Percentiles rank a stretch among this genome's conserved stretches.
phyloP scores from a whole-genome alignment of 1,140 invertebrate genomes.

The Subanguina moxae region DNA sequence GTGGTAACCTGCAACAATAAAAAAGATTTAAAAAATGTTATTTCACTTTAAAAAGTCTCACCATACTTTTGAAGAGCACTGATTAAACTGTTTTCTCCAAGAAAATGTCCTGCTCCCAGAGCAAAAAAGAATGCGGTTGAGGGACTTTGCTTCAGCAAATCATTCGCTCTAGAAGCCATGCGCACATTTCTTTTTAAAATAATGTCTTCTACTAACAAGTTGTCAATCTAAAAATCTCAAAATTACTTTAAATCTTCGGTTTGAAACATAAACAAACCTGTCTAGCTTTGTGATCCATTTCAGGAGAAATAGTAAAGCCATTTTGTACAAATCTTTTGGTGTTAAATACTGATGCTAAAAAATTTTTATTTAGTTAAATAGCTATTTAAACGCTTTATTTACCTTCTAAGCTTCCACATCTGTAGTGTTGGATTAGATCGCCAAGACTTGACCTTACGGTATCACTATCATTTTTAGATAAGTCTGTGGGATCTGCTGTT shows the following conservation, averaged over 20 bases:
- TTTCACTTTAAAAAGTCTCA: background rate
- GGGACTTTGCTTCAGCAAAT: background rate
- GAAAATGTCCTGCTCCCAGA: conserved; percentile 13
- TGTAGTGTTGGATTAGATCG: conserved; percentile 28
- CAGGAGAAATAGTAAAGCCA: conserved; percentile 24
- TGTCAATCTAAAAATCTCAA: conserved; percentile 21
- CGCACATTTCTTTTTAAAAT: conserved; percentile 27
- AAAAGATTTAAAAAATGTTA: too few relatives aligned
- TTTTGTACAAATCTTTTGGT: conserved; percentile 24
- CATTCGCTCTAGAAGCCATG: conserved; percentile 19
- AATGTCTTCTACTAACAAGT: conserved; percentile 31
- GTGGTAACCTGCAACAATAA: background rate
- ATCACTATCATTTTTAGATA: background rate
- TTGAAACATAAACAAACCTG: conserved; percentile 1
- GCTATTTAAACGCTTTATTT: background rate
- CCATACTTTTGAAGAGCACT: conserved; percentile 14
- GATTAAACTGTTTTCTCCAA: conserved; percentile 18
- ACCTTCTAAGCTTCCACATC: conserved; percentile 26
- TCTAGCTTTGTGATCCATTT: conserved; percentile 19
- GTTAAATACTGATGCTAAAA: conserved; percentile 20
- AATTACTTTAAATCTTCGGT: background rate
- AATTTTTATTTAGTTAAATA: too few relatives aligned
- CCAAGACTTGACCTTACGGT: conserved; percentile 15
- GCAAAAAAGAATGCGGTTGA: conserved; percentile 1
- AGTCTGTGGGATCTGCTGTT: background rate